Base-by-base conservation (phyloP, 2,113 vertebrate species). In the Dipodomys ordii region DNA sequence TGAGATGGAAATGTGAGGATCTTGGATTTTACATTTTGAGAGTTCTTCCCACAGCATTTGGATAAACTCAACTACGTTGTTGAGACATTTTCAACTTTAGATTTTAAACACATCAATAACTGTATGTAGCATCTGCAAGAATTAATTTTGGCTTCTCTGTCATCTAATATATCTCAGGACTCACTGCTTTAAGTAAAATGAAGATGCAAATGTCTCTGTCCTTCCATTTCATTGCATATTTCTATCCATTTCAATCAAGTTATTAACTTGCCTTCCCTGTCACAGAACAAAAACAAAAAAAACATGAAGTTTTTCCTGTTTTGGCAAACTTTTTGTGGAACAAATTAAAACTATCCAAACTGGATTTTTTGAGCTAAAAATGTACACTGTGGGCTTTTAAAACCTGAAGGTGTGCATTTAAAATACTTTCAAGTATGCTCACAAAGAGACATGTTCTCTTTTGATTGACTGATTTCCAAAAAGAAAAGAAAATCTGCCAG, bases 391-490 rank as follows among this genome's bases (percentile, higher is more conserved):
- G 83, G 68, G 90, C 39, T 95, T 92, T 89, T 30, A 79, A 83
- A 95, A 95, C 27, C 72, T 7, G 46, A 91, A 90, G 78, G 89
- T 68, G 30, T 90, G 81, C 84, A 79, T 87, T 88, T 85, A 83
- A 91, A 89, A 77, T 19, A 25, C 78, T 93, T 77, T 83, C 39
- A 92, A 94, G 79, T 86, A 69, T 95, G 95, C 74, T 85, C 30
- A 46, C 82, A 94, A 88, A 68, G 22, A 95, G 92, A 64, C 20
- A 44, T 74, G 60, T 62, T 95, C 90, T 92, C 65, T 57, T 97
- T 83, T 95, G 96, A 96, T 97, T 95, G 96, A 94, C 93, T 94
- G 80, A 68, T 89, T 94, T 73, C 35, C 7, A 85, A 64, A 20
- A 71, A 69, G 78, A 64, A 57, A 72, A 74, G 71, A 53, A 83